Conservation (phyloP, 2,797 vertebrate species). For the Hephaestus fuliginosus region DNA sequence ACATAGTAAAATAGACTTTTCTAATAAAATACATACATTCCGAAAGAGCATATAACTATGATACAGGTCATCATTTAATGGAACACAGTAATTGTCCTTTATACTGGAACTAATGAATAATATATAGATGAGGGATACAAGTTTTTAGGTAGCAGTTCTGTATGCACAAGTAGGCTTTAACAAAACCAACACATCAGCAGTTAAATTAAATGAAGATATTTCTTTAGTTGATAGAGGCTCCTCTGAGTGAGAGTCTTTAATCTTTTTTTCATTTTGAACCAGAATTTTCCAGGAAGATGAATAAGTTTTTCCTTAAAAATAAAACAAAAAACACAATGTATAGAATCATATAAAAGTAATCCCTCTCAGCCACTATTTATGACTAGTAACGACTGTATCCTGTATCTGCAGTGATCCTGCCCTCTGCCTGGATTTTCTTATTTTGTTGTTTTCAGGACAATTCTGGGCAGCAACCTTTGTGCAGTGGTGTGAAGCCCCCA, state of each 20-base stretch:
- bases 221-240: background rate
- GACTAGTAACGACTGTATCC: too few species aligned
- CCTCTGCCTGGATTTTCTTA: too few species aligned
- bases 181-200: background rate
- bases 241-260: background rate
- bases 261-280: too few species aligned
- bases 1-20: background rate
- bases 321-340: too few species aligned
- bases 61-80: background rate
- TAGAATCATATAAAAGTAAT: too few species aligned
- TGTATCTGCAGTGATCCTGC: too few species aligned
- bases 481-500: too few species aligned
- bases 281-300: too few species aligned
- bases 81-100: conserved; percentile 1
- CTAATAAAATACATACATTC: background rate
- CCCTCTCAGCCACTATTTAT: too few species aligned
- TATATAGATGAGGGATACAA: background rate
- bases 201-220: background rate
- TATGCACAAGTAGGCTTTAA: background rate
- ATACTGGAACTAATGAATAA: background rate
- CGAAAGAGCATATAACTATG: background rate
- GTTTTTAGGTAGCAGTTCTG: background rate
- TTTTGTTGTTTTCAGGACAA: too few species aligned
- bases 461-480: too few species aligned
- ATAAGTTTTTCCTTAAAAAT: too few species aligned